Evolutionary conservation across 2,797 vertebrate species (phyloP).

Genomic region (Gouania willdenowi): DNA sequence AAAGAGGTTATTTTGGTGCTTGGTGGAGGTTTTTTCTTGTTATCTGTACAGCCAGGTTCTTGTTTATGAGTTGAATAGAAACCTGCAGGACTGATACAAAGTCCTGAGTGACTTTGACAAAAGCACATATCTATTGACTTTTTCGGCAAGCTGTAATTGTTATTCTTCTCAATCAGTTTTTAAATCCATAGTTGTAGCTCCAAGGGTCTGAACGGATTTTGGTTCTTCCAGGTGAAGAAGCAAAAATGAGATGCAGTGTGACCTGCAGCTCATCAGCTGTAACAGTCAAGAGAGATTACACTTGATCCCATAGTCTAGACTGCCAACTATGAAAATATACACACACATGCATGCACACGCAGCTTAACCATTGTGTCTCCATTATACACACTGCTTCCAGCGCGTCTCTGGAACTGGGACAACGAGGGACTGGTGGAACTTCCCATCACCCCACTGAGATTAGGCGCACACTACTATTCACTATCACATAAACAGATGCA

Average conservation of each 20-base stretch:
- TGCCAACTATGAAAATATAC: conserved; percentile 37
- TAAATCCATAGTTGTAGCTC: background rate
- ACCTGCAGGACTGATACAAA: background rate
- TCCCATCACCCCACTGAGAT: conserved; percentile 1
- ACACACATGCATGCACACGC: conserved; percentile 8
- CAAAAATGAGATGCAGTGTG: conserved; percentile 6
- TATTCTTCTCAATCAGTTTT: background rate
- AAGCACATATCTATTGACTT: no score
- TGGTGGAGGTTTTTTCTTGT: no score
- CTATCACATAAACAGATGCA: conserved; percentile 12
- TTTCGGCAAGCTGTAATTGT: background rate
- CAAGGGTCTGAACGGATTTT: background rate
- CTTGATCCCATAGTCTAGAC: conserved; percentile 69
- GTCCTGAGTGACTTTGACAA: background rate
- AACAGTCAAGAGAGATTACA: conserved; percentile 61
- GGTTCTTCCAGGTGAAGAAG: background rate
- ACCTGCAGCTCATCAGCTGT: conserved; percentile 53
- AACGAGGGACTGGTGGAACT: conserved; percentile 19
- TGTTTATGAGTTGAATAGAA: background rate
- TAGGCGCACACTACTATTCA: background rate
- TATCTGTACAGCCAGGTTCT: background rate
- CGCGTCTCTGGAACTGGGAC: conserved; percentile 46
- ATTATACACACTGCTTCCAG: conserved; percentile 44
- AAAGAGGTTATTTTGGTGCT: no score
- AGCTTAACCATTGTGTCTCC: conserved; percentile 43